Base-by-base conservation (phyloP, 1,140 invertebrate genomes). In the Dolichoris vasculosae region DNA sequence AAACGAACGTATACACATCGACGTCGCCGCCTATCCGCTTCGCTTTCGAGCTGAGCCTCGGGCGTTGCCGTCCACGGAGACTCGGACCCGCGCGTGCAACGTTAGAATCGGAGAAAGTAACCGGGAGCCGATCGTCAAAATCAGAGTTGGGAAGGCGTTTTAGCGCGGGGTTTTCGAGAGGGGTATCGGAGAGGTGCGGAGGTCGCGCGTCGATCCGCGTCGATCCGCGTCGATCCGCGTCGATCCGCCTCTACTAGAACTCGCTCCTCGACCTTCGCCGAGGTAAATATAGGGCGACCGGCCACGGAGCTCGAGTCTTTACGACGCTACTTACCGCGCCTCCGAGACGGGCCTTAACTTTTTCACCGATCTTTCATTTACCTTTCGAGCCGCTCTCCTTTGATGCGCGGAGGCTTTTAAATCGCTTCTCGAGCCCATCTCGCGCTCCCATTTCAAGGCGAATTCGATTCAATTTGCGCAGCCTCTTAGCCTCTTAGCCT, bases 31-130 rank as follows among this genome's bases (percentile, higher is more conserved):
- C 46, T 82, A 89, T 91, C 85, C 90, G 86, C 91, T 92, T 92
- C 90, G 90, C 91, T 92, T 91, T 92, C 90, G 82, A 40, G n/a
- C n/a, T n/a, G 9, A 59, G 6, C 63, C n/a, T 15, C 64, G n/a
- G 17, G 23, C 17, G 17, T 3, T n/a, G n/a, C n/a, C n/a, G 11
- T 38, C 35, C 30, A 8, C 32, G 35, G 1, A 26, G 15, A 15
- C 23, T 26, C 38, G 63, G 26, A 26, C 23, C 11, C 32, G 46
- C 32, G 48, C 3, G 32, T 13, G 88, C 91, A 91, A 90, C 89
- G 88, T 90, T 91, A 89, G 91, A 91, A 91, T 89, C 89, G 89
- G 91, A 91, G 91, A 92, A 91, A 91, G 90, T 91, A 77, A 67
- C 82, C 64, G 84, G 84, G 84, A 77, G 87, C 86, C 89, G 86